Evolutionary conservation across 2,888 invertebrate species (phyloP).

Genomic region (Oligia latruncula): DNA sequence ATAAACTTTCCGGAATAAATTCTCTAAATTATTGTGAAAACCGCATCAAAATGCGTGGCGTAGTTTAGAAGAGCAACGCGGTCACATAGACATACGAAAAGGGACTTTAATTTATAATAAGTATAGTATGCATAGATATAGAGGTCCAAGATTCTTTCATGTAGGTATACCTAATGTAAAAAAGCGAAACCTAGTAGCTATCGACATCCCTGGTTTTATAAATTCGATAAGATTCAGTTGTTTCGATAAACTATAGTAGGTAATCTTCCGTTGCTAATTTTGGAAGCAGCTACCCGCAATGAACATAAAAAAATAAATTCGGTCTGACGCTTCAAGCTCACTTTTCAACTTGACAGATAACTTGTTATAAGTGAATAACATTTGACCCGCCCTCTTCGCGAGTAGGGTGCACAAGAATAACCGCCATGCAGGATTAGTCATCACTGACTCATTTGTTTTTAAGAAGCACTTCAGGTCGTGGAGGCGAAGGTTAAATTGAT

Average conservation of each 20-base stretch:
- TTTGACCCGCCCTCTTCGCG: slow-evolving; percentile 59
- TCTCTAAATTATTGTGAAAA: no score
- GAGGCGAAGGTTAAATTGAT: neutral
- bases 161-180: no score
- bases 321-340: slow-evolving; percentile 32
- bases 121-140: no score
- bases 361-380: slow-evolving; percentile 57
- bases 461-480: slow-evolving; percentile 2
- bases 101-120: no score
- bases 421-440: slow-evolving; percentile 46
- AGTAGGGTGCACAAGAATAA: slow-evolving; percentile 56
- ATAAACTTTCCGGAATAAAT: no score
- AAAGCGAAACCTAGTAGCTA: no score
- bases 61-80: no score
- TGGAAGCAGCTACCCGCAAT: neutral
- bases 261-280: neutral
- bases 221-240: no score
- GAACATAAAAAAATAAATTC: slow-evolving; percentile 24
- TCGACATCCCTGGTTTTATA: neutral
- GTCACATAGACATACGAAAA: no score
- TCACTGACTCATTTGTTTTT: slow-evolving; percentile 57
- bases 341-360: slow-evolving; percentile 59
- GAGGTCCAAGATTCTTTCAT: no score
- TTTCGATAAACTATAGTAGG: no score
- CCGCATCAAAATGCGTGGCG: no score